Conservation (phyloP, 2,113 vertebrate genomes). For the Balaenoptera acutorostrata region DNA sequence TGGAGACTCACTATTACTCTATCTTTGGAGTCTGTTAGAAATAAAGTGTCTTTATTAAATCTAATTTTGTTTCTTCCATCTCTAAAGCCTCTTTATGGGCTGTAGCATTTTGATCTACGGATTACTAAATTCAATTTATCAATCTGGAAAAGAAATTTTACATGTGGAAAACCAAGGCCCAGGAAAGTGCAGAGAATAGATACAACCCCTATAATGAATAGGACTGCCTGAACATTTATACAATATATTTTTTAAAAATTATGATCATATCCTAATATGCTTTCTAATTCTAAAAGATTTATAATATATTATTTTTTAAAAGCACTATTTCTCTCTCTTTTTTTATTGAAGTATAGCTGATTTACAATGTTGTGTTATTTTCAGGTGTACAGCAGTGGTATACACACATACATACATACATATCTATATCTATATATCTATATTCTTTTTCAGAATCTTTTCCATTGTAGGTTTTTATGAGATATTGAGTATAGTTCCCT, state of each 20-base stretch:
- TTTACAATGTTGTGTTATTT: not conserved
- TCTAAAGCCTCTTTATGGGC: not conserved
- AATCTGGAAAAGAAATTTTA: constrained; percentile 20
- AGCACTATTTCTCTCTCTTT: not conserved
- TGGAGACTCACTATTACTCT: not conserved
- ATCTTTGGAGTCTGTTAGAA: not conserved
- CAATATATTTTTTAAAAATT: not conserved
- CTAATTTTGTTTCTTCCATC: not conserved
- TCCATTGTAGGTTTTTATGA: not conserved
- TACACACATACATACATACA: not conserved
- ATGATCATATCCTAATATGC: not conserved
- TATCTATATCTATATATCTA: not conserved
- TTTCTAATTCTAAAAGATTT: constrained; percentile 8
- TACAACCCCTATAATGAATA: not conserved
- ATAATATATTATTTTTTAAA: not conserved
- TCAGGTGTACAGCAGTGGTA: not conserved
- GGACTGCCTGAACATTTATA: not conserved
- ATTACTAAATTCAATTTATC: constrained; percentile 30
- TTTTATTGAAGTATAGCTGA: not conserved
- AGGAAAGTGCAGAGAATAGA: constrained; percentile 24
- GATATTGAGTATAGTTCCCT: not conserved
- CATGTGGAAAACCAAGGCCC: not conserved
- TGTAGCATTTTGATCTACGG: not conserved
- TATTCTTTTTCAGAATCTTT: not conserved
- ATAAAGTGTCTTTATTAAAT: not conserved